Base-by-base conservation (phyloP, 2,888 invertebrate species). In the Zygaena filipendulae region DNA sequence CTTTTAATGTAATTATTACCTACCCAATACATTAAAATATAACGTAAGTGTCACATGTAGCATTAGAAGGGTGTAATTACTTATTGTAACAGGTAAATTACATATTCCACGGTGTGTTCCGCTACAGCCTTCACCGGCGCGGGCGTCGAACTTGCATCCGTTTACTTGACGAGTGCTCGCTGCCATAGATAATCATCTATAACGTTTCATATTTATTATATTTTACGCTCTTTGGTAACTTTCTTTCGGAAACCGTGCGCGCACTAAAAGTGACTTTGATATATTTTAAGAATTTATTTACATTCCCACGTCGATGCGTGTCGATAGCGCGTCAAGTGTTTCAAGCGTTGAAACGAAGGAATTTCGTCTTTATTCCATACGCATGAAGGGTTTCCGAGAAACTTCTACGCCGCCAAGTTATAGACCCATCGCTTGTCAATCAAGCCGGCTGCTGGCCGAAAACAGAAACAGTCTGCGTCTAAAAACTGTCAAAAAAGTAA, bases 81-180 rank as follows among this genome's bases (percentile, higher is more conserved):
- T 16, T 42, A 42, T 32, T 38, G 39, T 42, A 45, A 43, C 42
- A 30, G 39, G 26, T 36, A 60, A n/a, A n/a, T 64, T 63, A 59
- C 53, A 58, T 62, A 66, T 61, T 56, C 60, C 49, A 56, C 55
- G 55, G 61, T 61, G 57, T 52, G 51, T 58, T 51, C 61, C 57
- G 57, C 52, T 45, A n/a, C n/a, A 37, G 39, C 33, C 38, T 24
- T 30, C 33, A 36, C 59, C 59, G 59, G 48, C 67, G 43, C 61
- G 70, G 70, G 50, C 74, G 36, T 59, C 70, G 72, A 72, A 70
- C 74, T 43, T 62, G 51, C 58, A 62, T 66, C 69, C 68, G 68
- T 45, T 58, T 16, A 16, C 16, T 16, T 16, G n/a, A n/a, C 16
- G 16, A 6, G 7, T 16, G 16, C 16, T 16, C 16, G 7, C 16